Conservation (phyloP, 2,113 vertebrate genomes). For the Monarcha castaneiventris region DNA sequence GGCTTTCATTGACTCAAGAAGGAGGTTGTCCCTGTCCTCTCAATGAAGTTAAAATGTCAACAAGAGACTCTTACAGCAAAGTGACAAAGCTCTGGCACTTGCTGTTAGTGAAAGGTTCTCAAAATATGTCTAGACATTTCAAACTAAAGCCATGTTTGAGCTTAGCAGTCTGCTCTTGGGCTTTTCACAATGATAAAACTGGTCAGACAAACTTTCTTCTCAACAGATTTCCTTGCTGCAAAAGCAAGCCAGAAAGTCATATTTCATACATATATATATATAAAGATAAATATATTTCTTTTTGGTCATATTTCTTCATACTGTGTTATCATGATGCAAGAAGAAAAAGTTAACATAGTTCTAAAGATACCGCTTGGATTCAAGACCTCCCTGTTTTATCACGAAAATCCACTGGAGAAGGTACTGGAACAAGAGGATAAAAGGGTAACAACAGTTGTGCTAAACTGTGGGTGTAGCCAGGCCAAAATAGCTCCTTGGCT, state of each 20-base stretch:
- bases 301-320: neutral
- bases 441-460: neutral
- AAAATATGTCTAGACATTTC: neutral
- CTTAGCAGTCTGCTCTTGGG: neutral
- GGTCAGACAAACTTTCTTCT: neutral
- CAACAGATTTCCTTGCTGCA: neutral
- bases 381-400: neutral
- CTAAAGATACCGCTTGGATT: neutral
- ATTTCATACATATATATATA: neutral
- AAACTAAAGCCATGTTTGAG: neutral
- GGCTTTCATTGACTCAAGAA: neutral
- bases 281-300: neutral
- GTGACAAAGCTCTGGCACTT: neutral
- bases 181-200: neutral
- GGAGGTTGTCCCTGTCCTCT: neutral
- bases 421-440: neutral
- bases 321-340: neutral
- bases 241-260: neutral
- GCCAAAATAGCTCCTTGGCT: neutral
- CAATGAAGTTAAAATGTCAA: conserved; percentile 3
- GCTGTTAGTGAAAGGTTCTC: neutral
- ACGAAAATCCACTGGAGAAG: neutral
- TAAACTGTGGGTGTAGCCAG: neutral
- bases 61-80: neutral
- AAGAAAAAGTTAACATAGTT: neutral